Evolutionary conservation across 2,113 vertebrate species (phyloP).

Genomic region (Anguilla rostrata): DNA sequence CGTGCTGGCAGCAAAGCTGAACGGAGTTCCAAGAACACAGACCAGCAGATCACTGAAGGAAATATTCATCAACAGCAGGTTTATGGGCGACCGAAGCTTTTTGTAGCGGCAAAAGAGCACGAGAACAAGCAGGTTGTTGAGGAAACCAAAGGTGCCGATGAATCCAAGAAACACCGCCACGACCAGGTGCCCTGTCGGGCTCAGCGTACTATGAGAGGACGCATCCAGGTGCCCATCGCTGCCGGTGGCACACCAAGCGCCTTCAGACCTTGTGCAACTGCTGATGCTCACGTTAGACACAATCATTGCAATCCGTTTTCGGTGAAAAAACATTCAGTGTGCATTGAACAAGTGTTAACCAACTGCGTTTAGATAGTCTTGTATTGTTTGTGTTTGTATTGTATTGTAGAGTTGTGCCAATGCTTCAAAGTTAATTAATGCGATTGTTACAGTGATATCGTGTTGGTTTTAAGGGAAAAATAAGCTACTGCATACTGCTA

Average conservation of each 20-base stretch:
- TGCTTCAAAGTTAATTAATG: conserved; percentile 21
- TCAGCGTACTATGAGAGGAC: conserved; percentile 55
- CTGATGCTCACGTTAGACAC: conserved; percentile 61
- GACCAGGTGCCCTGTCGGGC: conserved; percentile 67
- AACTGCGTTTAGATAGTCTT: conserved; percentile 24
- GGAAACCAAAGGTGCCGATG: conserved; percentile 68
- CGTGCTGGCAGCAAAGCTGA: conserved; percentile 79
- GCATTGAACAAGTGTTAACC: conserved; percentile 20
- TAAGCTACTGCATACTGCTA: neutral
- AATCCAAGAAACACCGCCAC: conserved; percentile 71
- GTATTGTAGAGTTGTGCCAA: neutral
- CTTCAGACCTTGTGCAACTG: conserved; percentile 60
- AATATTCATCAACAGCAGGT: conserved; percentile 79
- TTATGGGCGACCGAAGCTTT: conserved; percentile 77
- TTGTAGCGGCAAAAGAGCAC: conserved; percentile 75
- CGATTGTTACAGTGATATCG: conserved; percentile 41
- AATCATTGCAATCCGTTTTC: conserved; percentile 59
- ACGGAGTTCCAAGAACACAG: conserved; percentile 77
- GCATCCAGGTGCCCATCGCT: conserved; percentile 50
- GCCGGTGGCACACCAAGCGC: conserved; percentile 58
- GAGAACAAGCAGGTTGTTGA: conserved; percentile 77
- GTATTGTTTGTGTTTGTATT: neutral
- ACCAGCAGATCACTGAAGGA: conserved; percentile 79
- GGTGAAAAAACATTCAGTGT: conserved; percentile 34
- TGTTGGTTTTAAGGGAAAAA: neutral